Conservation (phyloP, 2,113 vertebrate species). For the Panthera uncia region DNA sequence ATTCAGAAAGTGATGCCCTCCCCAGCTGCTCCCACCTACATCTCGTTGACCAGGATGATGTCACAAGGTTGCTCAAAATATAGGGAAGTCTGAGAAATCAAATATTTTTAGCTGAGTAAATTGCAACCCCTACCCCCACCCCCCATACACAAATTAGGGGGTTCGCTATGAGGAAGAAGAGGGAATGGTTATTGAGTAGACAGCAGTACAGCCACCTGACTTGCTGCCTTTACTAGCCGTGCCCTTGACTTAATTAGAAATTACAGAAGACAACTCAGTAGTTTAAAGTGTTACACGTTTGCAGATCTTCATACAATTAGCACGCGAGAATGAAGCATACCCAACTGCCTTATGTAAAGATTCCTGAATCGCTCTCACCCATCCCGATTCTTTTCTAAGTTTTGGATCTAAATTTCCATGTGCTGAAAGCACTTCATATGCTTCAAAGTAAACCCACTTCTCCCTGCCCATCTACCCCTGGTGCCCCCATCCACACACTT, state of each 20-base stretch:
- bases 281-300: slow-evolving; percentile 24
- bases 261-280: neutral
- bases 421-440: neutral
- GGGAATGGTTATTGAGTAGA: neutral
- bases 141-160: neutral
- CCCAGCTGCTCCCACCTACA: neutral
- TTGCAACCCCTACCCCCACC: neutral
- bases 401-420: neutral
- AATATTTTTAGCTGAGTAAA: slow-evolving; percentile 31
- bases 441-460: neutral
- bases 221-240: neutral
- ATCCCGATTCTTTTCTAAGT: neutral
- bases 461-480: neutral
- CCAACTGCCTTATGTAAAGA: neutral
- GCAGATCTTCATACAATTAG: neutral
- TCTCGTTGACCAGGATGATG: neutral
- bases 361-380: neutral
- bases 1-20: neutral
- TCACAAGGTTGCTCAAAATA: neutral
- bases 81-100: neutral
- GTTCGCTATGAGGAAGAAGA: neutral
- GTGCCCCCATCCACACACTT: neutral
- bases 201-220: neutral
- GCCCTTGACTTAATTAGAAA: slow-evolving; percentile 26
- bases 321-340: neutral